Conservation (phyloP, 2,797 vertebrate genomes). For the Falco rusticolus region DNA sequence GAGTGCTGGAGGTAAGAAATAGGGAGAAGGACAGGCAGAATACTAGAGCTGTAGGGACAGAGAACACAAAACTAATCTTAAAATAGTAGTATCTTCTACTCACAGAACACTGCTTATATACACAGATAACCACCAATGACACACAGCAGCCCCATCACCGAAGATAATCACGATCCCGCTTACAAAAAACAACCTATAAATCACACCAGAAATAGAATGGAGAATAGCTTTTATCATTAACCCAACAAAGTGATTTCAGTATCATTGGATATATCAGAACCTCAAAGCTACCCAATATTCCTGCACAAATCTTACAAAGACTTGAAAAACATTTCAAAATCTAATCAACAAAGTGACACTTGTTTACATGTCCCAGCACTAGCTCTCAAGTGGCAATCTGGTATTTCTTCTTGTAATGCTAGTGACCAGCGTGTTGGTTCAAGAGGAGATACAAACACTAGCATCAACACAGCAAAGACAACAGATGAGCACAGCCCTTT, state of each 20-base stretch:
- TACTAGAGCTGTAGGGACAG: background rate
- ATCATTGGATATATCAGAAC: background rate
- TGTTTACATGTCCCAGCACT: background rate
- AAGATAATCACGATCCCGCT: background rate
- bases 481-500: background rate
- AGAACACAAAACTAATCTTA: background rate
- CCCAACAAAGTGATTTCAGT: background rate
- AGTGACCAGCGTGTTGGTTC: background rate
- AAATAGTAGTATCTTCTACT: background rate
- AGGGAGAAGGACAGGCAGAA: background rate
- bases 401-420: background rate
- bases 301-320: background rate
- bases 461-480: fast-evolving
- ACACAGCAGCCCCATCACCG: background rate
- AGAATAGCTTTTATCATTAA: background rate
- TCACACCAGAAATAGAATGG: background rate
- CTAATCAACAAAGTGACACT: background rate
- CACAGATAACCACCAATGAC: background rate
- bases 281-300: background rate
- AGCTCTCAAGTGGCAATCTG: background rate
- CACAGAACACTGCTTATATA: background rate
- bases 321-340: background rate
- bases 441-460: background rate
- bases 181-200: background rate
- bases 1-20: background rate